phyloP scores from a whole-genome alignment of 2,113 vertebrate species.

The Theristicus caerulescens region DNA sequence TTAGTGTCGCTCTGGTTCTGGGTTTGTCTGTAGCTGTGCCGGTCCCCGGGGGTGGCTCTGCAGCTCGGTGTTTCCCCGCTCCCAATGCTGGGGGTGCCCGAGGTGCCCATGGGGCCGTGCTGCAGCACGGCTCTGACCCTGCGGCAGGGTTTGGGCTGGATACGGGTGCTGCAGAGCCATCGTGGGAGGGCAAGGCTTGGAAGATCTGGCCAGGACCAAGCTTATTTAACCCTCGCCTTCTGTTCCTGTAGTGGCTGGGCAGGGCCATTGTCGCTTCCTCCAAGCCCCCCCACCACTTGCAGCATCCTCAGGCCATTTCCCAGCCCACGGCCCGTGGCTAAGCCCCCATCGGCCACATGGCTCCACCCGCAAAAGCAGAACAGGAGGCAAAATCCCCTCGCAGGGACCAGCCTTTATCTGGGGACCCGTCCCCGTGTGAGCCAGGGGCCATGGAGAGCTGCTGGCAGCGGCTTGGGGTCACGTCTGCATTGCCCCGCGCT shows the following conservation, averaged over 20 bases:
- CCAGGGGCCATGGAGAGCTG: background rate
- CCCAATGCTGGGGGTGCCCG: rapidly evolving
- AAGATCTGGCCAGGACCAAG: background rate
- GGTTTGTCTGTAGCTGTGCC: background rate
- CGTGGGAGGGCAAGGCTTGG: background rate
- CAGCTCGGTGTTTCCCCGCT: rapidly evolving
- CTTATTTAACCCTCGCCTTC: background rate
- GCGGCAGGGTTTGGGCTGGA: rapidly evolving
- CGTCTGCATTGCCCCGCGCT: background rate
- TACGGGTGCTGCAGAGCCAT: rapidly evolving
- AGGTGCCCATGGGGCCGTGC: rapidly evolving
- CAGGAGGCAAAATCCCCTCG: background rate
- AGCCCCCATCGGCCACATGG: rapidly evolving
- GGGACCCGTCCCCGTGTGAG: rapidly evolving
- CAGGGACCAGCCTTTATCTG: background rate
- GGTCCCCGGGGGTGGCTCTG: background rate
- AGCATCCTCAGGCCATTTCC: background rate
- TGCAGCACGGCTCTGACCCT: background rate
- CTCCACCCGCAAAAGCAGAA: background rate
- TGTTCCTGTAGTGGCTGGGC: background rate
- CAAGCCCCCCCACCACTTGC: rapidly evolving
- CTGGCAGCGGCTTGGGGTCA: background rate
- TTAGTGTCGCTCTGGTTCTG: background rate
- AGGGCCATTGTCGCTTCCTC: background rate
- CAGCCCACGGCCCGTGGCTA: background rate